These are phyloP conservation scores for Pterois miles DNA, from an alignment of 2,797 vertebrate species.

Conservation along the genomic window DNA sequence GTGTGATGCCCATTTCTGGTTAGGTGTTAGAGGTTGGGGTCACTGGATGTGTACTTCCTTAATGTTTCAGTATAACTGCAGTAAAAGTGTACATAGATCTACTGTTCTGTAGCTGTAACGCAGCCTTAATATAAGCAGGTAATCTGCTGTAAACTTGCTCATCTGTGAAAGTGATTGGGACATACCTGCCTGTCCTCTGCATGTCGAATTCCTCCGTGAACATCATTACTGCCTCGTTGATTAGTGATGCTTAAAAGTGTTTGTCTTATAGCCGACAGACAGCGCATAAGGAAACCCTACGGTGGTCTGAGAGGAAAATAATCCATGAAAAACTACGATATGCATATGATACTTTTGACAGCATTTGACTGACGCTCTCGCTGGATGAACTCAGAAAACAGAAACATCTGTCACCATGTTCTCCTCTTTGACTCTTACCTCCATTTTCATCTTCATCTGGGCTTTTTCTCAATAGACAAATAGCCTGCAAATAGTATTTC, in stretches of 20 bases:
- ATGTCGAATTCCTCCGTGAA: slow-evolving; percentile 22
- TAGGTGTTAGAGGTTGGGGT: neutral
- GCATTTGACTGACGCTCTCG: neutral
- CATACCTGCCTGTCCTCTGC: slow-evolving; percentile 10
- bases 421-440: neutral
- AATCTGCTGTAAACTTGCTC: neutral
- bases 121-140: neutral
- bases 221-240: slow-evolving; percentile 13
- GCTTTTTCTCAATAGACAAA: neutral
- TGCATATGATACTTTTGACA: slow-evolving; percentile 11
- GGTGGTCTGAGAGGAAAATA: neutral
- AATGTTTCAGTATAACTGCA: neutral
- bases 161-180: slow-evolving; percentile 33
- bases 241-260: slow-evolving; percentile 18
- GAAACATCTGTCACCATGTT: neutral
- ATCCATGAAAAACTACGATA: neutral
- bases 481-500: neutral
- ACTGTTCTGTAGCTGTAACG: neutral
- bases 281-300: neutral
- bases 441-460: neutral
- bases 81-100: neutral
- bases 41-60: neutral
- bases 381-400: neutral
- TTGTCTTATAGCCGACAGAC: slow-evolving; percentile 1
- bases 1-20: neutral